Percentiles rank a stretch among this genome's conserved stretches.
These are phyloP conservation scores for Cryptus viduatorius DNA, from an alignment of 2,888 invertebrate species.

Conservation along the genomic window DNA sequence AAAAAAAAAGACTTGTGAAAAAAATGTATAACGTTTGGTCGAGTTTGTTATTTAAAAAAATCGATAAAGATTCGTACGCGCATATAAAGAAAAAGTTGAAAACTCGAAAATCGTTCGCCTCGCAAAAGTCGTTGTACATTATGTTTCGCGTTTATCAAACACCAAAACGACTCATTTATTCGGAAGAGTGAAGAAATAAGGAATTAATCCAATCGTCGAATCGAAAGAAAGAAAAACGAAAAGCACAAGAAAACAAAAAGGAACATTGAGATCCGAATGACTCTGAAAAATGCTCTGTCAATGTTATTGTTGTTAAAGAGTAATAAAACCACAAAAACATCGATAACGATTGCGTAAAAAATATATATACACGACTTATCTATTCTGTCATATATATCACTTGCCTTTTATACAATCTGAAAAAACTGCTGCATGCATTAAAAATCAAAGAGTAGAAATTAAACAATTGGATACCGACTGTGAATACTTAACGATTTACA, in stretches of 20 bases:
- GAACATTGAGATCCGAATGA: not conserved
- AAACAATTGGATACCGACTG: conserved; percentile 58
- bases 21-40: too few relatives aligned
- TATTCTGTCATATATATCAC: conserved; percentile 68
- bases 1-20: too few relatives aligned
- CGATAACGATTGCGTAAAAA: not conserved
- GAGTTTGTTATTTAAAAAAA: too few relatives aligned
- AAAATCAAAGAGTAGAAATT: conserved; percentile 66
- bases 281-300: not conserved
- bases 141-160: too few relatives aligned
- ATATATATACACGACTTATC: conserved; percentile 49
- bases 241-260: not conserved
- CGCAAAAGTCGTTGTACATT: too few relatives aligned
- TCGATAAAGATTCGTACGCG: too few relatives aligned
- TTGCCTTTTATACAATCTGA: conserved; percentile 75
- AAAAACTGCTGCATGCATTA: conserved; percentile 75
- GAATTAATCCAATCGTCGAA: not conserved
- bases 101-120: too few relatives aligned
- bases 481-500: conserved; percentile 24
- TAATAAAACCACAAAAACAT: not conserved
- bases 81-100: too few relatives aligned
- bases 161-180: too few relatives aligned
- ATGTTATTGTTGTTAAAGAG: not conserved
- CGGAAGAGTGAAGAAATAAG: too few relatives aligned
- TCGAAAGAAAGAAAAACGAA: not conserved